Percentiles rank a stretch among this genome's conserved stretches.
Conservation (phyloP, 30 jellyfish, hydroid and myxozoan genomes). For the Chrysaora quinquecirrha region DNA sequence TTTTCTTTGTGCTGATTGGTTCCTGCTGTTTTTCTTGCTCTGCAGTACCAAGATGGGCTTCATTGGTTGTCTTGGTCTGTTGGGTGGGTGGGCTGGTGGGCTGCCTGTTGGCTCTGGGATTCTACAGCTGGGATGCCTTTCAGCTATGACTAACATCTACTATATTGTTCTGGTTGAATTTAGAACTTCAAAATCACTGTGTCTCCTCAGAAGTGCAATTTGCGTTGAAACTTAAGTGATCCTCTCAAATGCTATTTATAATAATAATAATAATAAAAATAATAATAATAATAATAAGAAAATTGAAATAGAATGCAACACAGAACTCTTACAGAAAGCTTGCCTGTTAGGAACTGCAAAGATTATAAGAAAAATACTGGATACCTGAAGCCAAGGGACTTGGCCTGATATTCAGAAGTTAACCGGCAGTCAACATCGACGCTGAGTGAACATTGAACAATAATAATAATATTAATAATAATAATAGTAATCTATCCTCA, state of each 20-base stretch:
- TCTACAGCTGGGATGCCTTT: background rate
- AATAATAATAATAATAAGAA: too few relatives aligned
- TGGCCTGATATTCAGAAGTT: too few relatives aligned
- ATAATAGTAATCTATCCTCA: slow-evolving; percentile 6
- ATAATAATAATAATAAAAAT: too few relatives aligned
- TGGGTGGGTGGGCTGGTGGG: slow-evolving; percentile 2
- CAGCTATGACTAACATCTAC: background rate
- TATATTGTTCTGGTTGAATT: slow-evolving; percentile 3
- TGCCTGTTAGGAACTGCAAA: too few relatives aligned
- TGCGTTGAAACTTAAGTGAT: background rate
- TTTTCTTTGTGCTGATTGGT: background rate
- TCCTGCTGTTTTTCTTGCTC: background rate
- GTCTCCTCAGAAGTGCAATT: slow-evolving; percentile 3
- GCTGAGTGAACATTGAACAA: too few relatives aligned
- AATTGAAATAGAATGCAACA: too few relatives aligned
- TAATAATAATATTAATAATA: too few relatives aligned
- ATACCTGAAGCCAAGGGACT: too few relatives aligned
- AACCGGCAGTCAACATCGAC: too few relatives aligned
- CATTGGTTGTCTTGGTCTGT: background rate
- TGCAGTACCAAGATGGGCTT: background rate
- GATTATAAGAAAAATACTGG: too few relatives aligned
- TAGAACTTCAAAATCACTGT: background rate
- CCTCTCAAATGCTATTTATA: background rate
- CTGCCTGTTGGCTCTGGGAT: background rate
- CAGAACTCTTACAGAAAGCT: too few relatives aligned